phyloP scores from a whole-genome alignment of 2,113 vertebrate genomes.

The Larimichthys crocea region DNA sequence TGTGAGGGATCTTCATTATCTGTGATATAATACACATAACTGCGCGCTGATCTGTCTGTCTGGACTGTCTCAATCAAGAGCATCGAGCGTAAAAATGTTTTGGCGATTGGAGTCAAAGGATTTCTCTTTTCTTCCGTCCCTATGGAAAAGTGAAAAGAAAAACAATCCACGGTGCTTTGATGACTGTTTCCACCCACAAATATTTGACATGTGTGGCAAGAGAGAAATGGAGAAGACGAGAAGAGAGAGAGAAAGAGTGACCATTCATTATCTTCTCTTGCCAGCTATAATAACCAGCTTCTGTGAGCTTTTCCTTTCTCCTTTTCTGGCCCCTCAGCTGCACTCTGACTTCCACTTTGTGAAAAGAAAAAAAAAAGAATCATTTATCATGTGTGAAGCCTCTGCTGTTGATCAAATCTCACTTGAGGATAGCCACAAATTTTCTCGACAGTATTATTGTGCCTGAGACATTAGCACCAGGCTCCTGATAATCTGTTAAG shows the following conservation, averaged over 20 bases:
- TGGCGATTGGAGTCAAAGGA: slow-evolving; percentile 14
- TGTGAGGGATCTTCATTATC: neutral
- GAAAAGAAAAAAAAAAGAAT: slow-evolving; percentile 37
- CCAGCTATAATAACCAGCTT: slow-evolving; percentile 73
- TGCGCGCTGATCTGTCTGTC: neutral
- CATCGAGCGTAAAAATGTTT: slow-evolving; percentile 43
- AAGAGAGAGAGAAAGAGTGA: slow-evolving; percentile 31
- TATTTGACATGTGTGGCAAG: slow-evolving; percentile 62
- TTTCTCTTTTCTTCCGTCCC: slow-evolving; percentile 10
- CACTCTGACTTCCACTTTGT: slow-evolving; percentile 31
- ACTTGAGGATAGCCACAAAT: neutral
- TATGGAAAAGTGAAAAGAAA: slow-evolving; percentile 53
- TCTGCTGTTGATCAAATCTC: slow-evolving; percentile 22
- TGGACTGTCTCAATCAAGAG: slow-evolving; percentile 20
- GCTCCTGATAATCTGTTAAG: neutral
- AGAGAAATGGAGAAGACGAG: slow-evolving; percentile 29
- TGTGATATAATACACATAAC: neutral
- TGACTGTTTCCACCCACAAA: slow-evolving; percentile 71
- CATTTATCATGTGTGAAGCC: slow-evolving; percentile 16
- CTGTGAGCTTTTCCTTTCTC: slow-evolving; percentile 46
- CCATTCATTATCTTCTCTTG: slow-evolving; percentile 64
- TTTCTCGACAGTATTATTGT: neutral
- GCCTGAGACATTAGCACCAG: neutral
- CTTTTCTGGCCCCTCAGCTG: slow-evolving; percentile 40
- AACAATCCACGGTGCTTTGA: slow-evolving; percentile 31